Evolutionary conservation across 2,797 vertebrate genomes (phyloP).

Genomic region (Euphonia xanthogaster): DNA sequence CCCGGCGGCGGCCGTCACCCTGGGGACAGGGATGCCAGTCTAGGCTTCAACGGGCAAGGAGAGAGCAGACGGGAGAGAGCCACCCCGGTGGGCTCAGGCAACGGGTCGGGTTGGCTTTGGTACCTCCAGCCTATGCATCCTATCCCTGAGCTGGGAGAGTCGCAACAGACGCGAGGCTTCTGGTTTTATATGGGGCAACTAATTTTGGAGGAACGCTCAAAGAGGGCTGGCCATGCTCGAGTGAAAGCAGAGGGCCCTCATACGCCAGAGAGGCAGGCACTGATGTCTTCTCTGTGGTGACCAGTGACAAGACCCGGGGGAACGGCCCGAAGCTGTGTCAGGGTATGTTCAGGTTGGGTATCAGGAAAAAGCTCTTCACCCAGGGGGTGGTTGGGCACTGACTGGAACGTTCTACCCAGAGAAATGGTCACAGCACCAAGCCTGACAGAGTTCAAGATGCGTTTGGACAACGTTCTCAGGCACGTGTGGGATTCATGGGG

Average conservation of each 20-base stretch:
- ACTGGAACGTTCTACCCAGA: not conserved
- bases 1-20: not conserved
- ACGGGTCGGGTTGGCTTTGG: not conserved
- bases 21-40: not conserved
- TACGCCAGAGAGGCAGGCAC: fast-evolving
- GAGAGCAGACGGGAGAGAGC: not conserved
- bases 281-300: not conserved
- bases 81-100: not conserved
- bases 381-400: not conserved
- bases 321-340: not conserved
- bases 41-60: not conserved
- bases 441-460: not conserved
- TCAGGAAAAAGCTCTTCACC: not conserved
- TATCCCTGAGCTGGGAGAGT: fast-evolving
- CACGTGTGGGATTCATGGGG: not conserved
- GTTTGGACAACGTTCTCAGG: not conserved
- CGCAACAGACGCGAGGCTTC: not conserved
- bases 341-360: not conserved
- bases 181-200: not conserved
- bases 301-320: not conserved
- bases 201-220: not conserved
- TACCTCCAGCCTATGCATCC: not conserved
- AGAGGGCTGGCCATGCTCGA: not conserved
- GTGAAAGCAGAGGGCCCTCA: not conserved
- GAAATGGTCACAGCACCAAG: not conserved